These are phyloP conservation scores for Lasioglossum oenotherae DNA, from an alignment of 2,888 invertebrate species.

Conservation along the genomic window DNA sequence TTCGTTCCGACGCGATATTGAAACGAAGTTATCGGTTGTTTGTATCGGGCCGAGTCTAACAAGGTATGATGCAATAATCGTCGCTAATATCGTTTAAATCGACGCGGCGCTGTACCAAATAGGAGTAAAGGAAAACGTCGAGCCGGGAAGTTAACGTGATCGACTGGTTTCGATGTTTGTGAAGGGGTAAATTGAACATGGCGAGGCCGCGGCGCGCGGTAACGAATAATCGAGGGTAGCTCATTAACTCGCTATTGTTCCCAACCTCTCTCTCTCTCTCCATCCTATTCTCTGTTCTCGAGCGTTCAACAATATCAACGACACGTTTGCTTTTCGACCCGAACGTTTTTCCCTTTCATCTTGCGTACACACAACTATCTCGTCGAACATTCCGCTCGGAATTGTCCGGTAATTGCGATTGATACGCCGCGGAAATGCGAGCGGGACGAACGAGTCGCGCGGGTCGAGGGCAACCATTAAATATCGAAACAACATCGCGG, in stretches of 20 bases:
- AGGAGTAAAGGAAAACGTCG: neutral
- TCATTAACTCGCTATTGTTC: neutral
- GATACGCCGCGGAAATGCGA: slow-evolving; percentile 10
- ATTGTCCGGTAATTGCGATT: slow-evolving; percentile 30
- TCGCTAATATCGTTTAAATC: neutral
- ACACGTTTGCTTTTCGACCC: neutral
- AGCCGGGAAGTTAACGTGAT: neutral
- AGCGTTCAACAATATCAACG: slow-evolving; percentile 6
- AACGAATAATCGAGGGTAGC: slow-evolving; percentile 13
- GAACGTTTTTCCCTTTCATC: slow-evolving; percentile 30
- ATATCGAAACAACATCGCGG: slow-evolving; percentile 24
- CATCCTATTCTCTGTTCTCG: neutral
- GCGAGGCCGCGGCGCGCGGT: neutral
- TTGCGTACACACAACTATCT: neutral
- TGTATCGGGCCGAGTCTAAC: neutral
- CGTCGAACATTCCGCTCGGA: slow-evolving; percentile 17
- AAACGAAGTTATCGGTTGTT: neutral
- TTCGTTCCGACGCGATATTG: neutral
- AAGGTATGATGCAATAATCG: neutral
- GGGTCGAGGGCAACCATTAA: slow-evolving; percentile 18
- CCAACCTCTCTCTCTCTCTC: neutral
- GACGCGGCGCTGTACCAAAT: neutral
- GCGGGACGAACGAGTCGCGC: neutral
- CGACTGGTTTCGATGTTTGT: slow-evolving; percentile 13
- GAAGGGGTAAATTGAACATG: neutral